Base-by-base conservation (phyloP, 2,888 invertebrate species). In the Noctuana brunneofusca region DNA sequence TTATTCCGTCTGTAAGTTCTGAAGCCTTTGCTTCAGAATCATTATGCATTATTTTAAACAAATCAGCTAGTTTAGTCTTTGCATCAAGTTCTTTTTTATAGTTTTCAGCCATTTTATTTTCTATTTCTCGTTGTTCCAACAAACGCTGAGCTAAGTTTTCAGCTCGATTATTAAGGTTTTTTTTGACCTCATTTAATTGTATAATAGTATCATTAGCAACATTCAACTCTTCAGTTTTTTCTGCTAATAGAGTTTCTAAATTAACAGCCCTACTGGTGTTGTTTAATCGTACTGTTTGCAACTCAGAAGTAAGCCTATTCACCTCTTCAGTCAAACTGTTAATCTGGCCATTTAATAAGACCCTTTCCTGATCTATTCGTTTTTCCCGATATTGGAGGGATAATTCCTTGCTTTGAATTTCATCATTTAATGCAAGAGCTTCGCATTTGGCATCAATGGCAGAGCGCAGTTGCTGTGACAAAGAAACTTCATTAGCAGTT, bases 401-500 rank as follows among this genome's bases (percentile, higher is more conserved):
- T 63, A 96, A 91, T 86, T 97, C 96, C 80, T 95, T 95, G 68
- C 96, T 95, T 72, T 95, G 94, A 41, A 97, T 93, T 86, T 97
- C 97, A 83, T 97, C 96, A 64, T 95, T 92, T 69, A 95, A 93
- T 5, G 95, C 94, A 55, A 97, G 82, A 0, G 96, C 96, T 84
- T 97, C 96, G 87, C 96, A 97, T 89, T 97, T 97, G 1, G 96
- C 93, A 71, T 94, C 93, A 66, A 96, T 95, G 20, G 97, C 95
- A 55, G 93, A 82, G 71, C 95, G 94, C 35, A 98, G 82, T 83
- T 97, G 96, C 70, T 94, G 93, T n/a, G 95, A 94, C 58, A 97
- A 86, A 1, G 93, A 88, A 50, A 92, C 89, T 66, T 96, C 86
- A 80, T 96, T 97, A 3, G 93, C 90, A 71, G 94, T 94, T 64